Base-by-base conservation (phyloP, 2,888 invertebrate genomes). In the Acanthosepion lycidas region DNA sequence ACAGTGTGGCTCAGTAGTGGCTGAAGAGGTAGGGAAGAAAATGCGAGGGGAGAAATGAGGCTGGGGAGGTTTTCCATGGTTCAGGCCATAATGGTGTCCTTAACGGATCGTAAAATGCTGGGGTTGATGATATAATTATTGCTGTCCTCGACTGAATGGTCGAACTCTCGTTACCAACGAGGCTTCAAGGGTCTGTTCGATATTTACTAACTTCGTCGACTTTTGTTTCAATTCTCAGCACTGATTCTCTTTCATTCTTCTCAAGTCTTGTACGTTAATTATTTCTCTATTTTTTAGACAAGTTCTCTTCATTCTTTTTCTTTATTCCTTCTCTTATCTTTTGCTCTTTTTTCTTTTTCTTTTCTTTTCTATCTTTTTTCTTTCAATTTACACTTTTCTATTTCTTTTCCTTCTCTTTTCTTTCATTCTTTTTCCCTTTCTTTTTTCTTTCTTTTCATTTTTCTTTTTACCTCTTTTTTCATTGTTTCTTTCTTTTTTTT, bases 21-120 rank as follows among this genome's bases (percentile, higher is more conserved):
- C n/a, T 15, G 28, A 6, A 78, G 78, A 28, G n/a, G 64, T 26
- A 8, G 26, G 23, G 42, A 42, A 42, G 42, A 42, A 42, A 42
- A 42, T 42, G 42, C 3, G 42, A 42, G 64, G 64, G 23, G 23
- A 64, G 64, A 64, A 64, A 64, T 26, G 64, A 64, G 64, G 64
- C 8, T 26, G 64, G 28, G 64, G 64, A 8, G 64, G 28, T 64
- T 23, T 64, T 26, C 64, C 6, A 64, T 78, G 78, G n/a, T 78
- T 78, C 78, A n/a, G 78, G n/a, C 15, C 78, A 78, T 78, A 78
- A 78, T 78, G 78, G n/a, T n/a, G 78, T 78, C 78, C 78, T 78
- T 78, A 78, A 78, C 78, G n/a, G n/a, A n/a, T 78, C n/a, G 78
- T 78, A 78, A 78, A 78, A 78, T 78, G 78, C n/a, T 78, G n/a